Percentiles rank a stretch among this genome's conserved stretches.
These are phyloP conservation scores for Mythimna loreyi DNA, from an alignment of 2,888 invertebrate species.

Conservation along the genomic window DNA sequence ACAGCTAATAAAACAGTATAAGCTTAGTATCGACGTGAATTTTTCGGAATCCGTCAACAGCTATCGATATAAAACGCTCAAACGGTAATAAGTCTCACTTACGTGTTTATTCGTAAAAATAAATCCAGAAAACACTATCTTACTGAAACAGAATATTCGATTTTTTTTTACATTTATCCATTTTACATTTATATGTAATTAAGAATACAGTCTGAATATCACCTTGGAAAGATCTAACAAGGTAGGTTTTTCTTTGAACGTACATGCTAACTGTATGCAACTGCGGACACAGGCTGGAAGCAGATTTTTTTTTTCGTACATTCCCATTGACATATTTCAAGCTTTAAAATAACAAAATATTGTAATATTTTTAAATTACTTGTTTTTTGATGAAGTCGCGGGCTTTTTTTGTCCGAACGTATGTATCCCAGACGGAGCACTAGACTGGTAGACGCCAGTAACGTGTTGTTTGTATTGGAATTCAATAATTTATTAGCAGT, in stretches of 20 bases:
- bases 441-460: constrained; percentile 35
- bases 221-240: background rate
- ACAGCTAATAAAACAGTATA: constrained; percentile 59
- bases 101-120: constrained; percentile 28
- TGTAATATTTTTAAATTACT: background rate
- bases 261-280: no score
- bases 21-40: constrained; percentile 39
- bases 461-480: constrained; percentile 15
- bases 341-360: background rate
- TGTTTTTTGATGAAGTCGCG: constrained; percentile 1
- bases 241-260: background rate
- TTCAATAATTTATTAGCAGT: constrained; percentile 14
- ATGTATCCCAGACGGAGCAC: constrained; percentile 8
- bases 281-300: no score
- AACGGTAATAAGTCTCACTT: constrained; percentile 35
- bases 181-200: no score
- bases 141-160: background rate
- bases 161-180: background rate
- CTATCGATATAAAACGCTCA: constrained; percentile 41
- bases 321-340: background rate
- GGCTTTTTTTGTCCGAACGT: constrained; percentile 12
- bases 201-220: background rate
- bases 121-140: constrained; percentile 15
- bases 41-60: constrained; percentile 38
- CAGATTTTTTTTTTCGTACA: background rate